A percentile compares a stretch with the other conserved stretches of the same genome.
Evolutionary conservation across 2,888 invertebrate genomes (phyloP).

Genomic region (Cantharis lateralis): DNA sequence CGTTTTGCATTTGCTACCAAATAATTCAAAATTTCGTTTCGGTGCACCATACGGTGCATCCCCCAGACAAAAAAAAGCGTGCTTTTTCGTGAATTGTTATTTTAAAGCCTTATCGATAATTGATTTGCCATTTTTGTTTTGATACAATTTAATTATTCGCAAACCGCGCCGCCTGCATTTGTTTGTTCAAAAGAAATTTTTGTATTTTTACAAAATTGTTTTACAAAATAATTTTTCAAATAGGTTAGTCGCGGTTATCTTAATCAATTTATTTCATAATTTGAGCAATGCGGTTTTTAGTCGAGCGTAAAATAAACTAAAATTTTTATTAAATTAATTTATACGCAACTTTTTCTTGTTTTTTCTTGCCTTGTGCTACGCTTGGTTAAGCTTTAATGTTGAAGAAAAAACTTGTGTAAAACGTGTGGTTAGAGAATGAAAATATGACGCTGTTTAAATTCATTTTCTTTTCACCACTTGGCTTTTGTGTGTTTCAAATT

Average conservation of each 20-base stretch:
- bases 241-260: background rate
- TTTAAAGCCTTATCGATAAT: background rate
- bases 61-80: background rate
- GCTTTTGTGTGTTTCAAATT: background rate
- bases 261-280: background rate
- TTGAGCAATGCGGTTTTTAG: constrained; percentile 1
- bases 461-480: background rate
- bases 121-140: background rate
- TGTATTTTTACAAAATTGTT: background rate
- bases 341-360: background rate
- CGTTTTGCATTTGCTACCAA: background rate
- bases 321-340: background rate
- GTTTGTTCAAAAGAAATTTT: background rate
- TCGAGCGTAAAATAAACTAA: constrained; percentile 2
- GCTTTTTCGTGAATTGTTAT: background rate
- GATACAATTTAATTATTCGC: background rate
- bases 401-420: background rate
- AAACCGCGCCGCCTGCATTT: background rate
- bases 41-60: background rate
- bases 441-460: background rate
- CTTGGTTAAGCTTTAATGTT: background rate
- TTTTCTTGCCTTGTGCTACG: background rate
- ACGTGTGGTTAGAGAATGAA: background rate
- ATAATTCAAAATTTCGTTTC: background rate
- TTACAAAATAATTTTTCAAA: background rate